These are phyloP conservation scores for Bostrychus sinensis DNA, from an alignment of 2,113 vertebrate species.

Conservation along the genomic window DNA sequence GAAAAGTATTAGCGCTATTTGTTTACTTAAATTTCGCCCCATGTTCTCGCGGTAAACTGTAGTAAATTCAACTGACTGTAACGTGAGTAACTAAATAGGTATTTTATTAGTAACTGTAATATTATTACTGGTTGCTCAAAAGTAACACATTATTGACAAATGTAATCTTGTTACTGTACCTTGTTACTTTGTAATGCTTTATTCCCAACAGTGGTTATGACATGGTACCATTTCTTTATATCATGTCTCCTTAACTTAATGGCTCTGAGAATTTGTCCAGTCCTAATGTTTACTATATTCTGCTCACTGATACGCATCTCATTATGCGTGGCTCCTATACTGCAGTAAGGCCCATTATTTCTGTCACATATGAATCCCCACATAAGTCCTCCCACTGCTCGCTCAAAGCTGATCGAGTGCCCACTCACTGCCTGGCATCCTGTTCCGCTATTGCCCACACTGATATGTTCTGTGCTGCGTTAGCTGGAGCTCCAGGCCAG, in stretches of 20 bases:
- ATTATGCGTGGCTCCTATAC: background rate
- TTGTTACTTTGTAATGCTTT: background rate
- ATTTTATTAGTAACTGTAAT: too few species aligned
- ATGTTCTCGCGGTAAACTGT: too few species aligned
- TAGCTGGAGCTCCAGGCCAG: slow-evolving; percentile 78
- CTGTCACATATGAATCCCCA: slow-evolving; percentile 9
- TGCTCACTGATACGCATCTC: background rate
- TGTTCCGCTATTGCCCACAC: slow-evolving; percentile 46
- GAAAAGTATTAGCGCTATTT: too few species aligned
- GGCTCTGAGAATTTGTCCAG: too few species aligned
- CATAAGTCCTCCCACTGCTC: slow-evolving; percentile 37
- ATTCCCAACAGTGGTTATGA: background rate
- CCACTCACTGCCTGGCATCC: slow-evolving; percentile 37
- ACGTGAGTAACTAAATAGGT: too few species aligned
- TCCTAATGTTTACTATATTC: background rate
- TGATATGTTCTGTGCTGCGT: slow-evolving; percentile 42
- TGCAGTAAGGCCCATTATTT: background rate
- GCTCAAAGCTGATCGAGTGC: slow-evolving; percentile 24
- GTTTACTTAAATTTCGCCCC: too few species aligned
- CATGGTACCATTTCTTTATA: background rate
- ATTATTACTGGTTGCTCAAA: too few species aligned
- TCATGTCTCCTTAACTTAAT: background rate
- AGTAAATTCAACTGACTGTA: too few species aligned
- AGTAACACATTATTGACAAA: too few species aligned
- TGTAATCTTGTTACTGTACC: background rate